Conservation (phyloP, 2,113 vertebrate species). For the Gadus chalcogrammus region DNA sequence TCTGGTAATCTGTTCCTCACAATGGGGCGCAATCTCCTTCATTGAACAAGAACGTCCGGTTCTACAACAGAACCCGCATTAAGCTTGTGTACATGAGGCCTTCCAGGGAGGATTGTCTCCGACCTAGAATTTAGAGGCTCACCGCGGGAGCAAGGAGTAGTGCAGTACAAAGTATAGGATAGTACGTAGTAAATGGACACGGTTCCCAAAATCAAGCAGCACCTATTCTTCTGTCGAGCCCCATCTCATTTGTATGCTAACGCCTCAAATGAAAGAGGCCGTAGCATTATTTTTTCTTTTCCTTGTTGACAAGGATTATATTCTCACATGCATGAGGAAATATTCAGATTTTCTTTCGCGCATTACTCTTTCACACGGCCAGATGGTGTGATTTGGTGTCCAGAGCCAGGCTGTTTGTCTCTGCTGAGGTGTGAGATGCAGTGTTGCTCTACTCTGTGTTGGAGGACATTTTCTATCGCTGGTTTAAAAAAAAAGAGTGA, state of each 20-base stretch:
- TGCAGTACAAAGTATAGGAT: background rate
- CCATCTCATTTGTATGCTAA: too few species aligned
- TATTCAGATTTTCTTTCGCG: background rate
- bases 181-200: too few species aligned
- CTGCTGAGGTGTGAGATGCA: slow-evolving; percentile 7
- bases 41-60: background rate
- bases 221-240: too few species aligned
- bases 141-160: background rate
- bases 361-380: slow-evolving; percentile 1
- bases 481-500: slow-evolving; percentile 27
- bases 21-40: background rate
- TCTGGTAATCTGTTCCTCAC: slow-evolving; percentile 5
- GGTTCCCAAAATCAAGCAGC: too few species aligned
- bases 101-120: slow-evolving; percentile 2
- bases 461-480: slow-evolving; percentile 25
- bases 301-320: too few species aligned
- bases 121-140: slow-evolving; percentile 3
- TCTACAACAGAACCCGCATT: slow-evolving; percentile 15
- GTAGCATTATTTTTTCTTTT: too few species aligned
- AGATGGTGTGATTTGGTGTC: slow-evolving; percentile 8
- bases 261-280: too few species aligned
- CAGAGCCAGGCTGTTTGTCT: background rate
- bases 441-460: background rate
- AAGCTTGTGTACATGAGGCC: slow-evolving; percentile 30
- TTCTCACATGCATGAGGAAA: too few species aligned